Evolutionary conservation across 2,888 invertebrate species (phyloP).

Genomic region (Elegia similella): DNA sequence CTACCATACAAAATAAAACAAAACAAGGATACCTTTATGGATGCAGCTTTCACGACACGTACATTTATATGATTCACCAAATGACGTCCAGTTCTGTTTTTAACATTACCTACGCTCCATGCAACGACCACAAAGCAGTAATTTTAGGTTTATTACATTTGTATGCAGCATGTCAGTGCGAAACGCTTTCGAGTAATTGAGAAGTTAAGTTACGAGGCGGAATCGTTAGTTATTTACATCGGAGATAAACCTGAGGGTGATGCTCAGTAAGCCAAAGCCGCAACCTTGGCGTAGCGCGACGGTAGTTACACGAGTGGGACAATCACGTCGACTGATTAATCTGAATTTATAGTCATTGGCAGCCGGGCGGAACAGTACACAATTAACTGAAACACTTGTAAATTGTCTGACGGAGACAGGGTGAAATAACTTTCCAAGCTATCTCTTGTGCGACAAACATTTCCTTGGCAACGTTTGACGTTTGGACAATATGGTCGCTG

Average conservation of each 20-base stretch:
- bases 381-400: conserved; percentile 64
- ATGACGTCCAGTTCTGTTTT: not conserved
- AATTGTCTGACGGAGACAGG: conserved; percentile 60
- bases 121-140: not conserved
- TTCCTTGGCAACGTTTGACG: conserved; percentile 52
- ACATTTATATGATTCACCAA: conserved; percentile 2
- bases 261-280: conserved; percentile 19
- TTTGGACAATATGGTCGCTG: conserved; percentile 37
- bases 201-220: not conserved
- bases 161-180: not conserved
- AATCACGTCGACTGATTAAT: conserved; percentile 55
- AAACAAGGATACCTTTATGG: not conserved
- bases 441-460: conserved; percentile 26
- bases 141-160: conserved; percentile 7
- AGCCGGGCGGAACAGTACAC: conserved; percentile 49
- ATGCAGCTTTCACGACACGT: not conserved
- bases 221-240: not conserved
- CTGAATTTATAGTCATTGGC: conserved; percentile 69
- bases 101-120: not conserved
- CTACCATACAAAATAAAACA: not conserved
- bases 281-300: conserved; percentile 46
- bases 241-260: conserved; percentile 36
- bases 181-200: not conserved
- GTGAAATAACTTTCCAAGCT: conserved; percentile 55
- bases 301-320: conserved; percentile 38